Conservation (phyloP, 2,113 vertebrate species). For the Trachemys scripta region DNA sequence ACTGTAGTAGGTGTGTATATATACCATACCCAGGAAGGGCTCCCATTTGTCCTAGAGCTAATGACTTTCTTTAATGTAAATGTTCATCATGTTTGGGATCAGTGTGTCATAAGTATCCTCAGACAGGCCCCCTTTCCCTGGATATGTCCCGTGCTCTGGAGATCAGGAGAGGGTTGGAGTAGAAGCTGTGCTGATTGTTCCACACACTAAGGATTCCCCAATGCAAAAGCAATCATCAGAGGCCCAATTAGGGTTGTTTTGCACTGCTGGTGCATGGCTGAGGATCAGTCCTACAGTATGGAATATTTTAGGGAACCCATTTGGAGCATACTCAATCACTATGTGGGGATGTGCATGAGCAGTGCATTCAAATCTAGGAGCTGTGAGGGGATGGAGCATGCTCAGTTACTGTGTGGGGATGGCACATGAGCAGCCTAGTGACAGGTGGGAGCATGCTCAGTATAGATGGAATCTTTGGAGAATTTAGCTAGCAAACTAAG, state of each 20-base stretch:
- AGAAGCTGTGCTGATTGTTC: too few species aligned
- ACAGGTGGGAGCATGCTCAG: not conserved
- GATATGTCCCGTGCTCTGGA: too few species aligned
- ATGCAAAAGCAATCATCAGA: not conserved
- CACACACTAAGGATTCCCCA: not conserved
- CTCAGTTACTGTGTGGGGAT: not conserved
- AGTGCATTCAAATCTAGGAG: too few species aligned
- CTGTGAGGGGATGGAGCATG: too few species aligned
- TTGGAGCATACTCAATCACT: too few species aligned
- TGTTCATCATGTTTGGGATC: not conserved
- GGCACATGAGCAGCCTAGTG: not conserved
- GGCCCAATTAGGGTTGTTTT: not conserved
- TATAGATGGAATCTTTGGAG: not conserved
- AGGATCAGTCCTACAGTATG: too few species aligned
- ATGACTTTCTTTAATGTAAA: not conserved
- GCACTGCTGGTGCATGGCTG: too few species aligned
- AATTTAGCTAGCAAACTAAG: not conserved
- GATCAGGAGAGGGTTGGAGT: too few species aligned
- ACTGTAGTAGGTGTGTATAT: not conserved
- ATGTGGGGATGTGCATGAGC: too few species aligned
- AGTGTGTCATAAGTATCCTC: not conserved
- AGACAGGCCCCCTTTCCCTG: not conserved
- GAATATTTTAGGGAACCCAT: too few species aligned
- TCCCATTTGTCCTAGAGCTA: not conserved
- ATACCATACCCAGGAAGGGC: not conserved